A percentile compares a stretch with the other conserved stretches of the same genome.
Conservation (phyloP, 2,113 vertebrate species). For the Peucedramus taeniatus region DNA sequence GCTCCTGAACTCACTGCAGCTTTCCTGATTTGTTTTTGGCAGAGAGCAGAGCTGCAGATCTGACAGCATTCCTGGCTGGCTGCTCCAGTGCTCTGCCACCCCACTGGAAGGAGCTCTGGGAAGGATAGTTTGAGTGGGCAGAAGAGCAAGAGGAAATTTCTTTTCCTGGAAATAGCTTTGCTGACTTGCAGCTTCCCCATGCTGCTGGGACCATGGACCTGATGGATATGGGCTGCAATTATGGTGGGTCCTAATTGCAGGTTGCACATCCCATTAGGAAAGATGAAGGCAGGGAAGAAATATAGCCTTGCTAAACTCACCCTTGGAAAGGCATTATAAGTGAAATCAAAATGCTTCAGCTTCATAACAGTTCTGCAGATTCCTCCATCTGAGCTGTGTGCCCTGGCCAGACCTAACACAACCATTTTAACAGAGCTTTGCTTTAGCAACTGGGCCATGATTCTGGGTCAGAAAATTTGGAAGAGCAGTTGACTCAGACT, state of each 20-base stretch:
- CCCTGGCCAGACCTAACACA: not conserved
- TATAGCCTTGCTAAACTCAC: not conserved
- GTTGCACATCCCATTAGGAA: not conserved
- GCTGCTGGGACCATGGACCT: accelerated
- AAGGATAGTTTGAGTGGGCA: not conserved
- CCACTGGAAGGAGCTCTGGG: accelerated
- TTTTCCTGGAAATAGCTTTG: not conserved
- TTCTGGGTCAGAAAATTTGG: not conserved
- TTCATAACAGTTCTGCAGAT: not conserved
- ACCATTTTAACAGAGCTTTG: not conserved
- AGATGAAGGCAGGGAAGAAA: not conserved
- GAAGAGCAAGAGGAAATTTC: not conserved
- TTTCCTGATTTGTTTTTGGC: not conserved
- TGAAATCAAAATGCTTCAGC: not conserved
- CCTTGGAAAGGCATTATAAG: not conserved
- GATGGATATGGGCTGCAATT: not conserved
- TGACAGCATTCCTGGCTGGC: not conserved
- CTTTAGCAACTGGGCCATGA: not conserved
- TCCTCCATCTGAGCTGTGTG: not conserved
- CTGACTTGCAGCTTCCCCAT: not conserved
- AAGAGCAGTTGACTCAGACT: not conserved
- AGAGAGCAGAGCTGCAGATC: not conserved
- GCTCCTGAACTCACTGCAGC: not conserved
- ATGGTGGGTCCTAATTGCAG: not conserved
- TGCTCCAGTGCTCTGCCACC: accelerated